Percentiles rank a stretch among this genome's conserved stretches.
These are phyloP conservation scores for Lepidurus arcticus DNA, from an alignment of 1,140 invertebrate genomes.

Conservation along the genomic window DNA sequence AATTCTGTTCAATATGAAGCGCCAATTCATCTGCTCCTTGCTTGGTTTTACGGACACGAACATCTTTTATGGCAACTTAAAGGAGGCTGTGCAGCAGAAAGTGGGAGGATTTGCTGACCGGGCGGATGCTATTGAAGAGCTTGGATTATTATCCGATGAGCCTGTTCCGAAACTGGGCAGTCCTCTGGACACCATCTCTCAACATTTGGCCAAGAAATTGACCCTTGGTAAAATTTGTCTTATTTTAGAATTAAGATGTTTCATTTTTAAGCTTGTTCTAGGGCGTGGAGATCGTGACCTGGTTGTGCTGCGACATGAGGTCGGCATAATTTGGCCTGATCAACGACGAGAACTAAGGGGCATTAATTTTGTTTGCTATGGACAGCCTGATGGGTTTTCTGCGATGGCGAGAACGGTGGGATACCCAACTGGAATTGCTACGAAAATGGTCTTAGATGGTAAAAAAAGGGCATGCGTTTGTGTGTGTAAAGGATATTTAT, in stretches of 20 bases:
- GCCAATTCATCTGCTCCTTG: constrained; percentile 77
- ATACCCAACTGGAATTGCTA: constrained; percentile 89
- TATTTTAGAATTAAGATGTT: background rate
- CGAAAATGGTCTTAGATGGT: constrained; percentile 96
- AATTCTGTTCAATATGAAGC: constrained; percentile 48
- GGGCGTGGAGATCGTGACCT: constrained; percentile 82
- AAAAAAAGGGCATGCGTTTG: constrained; percentile 38
- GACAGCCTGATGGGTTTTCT: constrained; percentile 75
- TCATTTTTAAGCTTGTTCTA: constrained; percentile 43
- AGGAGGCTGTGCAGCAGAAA: constrained; percentile 65
- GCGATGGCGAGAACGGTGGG: constrained; percentile 98
- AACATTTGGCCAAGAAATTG: constrained; percentile 82
- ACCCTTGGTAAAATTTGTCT: constrained; percentile 56
- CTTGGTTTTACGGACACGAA: constrained; percentile 75
- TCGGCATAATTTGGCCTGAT: constrained; percentile 87
- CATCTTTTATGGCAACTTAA: constrained; percentile 90
- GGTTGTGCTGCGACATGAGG: constrained; percentile 87
- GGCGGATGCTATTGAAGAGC: constrained; percentile 65
- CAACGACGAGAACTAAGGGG: constrained; percentile 72
- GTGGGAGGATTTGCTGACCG: constrained; percentile 61
- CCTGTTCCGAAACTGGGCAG: constrained; percentile 73
- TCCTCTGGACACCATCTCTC: constrained; percentile 83
- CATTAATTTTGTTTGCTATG: constrained; percentile 91
- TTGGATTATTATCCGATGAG: constrained; percentile 79
- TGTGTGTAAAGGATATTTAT: background rate